A percentile compares a stretch with the other conserved stretches of the same genome.
phyloP scores from a whole-genome alignment of 2,888 invertebrate genomes.

The Drosophila atroscutellata region DNA sequence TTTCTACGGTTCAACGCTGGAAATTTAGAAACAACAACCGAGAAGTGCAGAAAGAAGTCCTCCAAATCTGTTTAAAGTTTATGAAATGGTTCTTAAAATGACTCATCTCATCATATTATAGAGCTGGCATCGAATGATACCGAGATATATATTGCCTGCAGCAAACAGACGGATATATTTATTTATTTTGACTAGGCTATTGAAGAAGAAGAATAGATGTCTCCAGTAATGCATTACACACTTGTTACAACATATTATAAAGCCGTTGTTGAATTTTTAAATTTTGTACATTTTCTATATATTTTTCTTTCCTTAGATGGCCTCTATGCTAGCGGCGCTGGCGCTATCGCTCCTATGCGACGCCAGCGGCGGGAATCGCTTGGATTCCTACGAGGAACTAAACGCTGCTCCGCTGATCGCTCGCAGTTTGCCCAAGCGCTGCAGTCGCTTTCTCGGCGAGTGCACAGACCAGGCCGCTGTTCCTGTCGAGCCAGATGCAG shows the following conservation, averaged over 20 bases:
- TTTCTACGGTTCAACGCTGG: neutral
- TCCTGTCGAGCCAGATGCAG: neutral
- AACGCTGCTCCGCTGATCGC: slow-evolving; percentile 11
- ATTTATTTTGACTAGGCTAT: no score
- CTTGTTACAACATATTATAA: neutral
- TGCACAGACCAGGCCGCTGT: slow-evolving; percentile 18
- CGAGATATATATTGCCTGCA: neutral
- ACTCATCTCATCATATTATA: neutral
- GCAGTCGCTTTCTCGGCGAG: slow-evolving; percentile 48
- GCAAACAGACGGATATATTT: neutral
- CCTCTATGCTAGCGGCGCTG: slow-evolving; percentile 62
- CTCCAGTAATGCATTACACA: no score
- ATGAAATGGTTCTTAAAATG: neutral
- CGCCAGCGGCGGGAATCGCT: slow-evolving; percentile 38
- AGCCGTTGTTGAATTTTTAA: neutral
- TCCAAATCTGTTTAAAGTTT: neutral
- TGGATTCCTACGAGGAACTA: slow-evolving; percentile 52
- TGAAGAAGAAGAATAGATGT: no score
- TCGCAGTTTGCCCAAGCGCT: slow-evolving; percentile 36
- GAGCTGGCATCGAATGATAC: neutral
- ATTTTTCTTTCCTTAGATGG: slow-evolving; percentile 34
- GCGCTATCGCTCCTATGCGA: slow-evolving; percentile 55
- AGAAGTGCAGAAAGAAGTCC: neutral
- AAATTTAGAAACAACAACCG: neutral
- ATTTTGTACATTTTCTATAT: neutral